Percentiles rank a stretch among this genome's conserved stretches.
phyloP scores from a whole-genome alignment of 2,797 vertebrate genomes.

The Epinephelus coioides region DNA sequence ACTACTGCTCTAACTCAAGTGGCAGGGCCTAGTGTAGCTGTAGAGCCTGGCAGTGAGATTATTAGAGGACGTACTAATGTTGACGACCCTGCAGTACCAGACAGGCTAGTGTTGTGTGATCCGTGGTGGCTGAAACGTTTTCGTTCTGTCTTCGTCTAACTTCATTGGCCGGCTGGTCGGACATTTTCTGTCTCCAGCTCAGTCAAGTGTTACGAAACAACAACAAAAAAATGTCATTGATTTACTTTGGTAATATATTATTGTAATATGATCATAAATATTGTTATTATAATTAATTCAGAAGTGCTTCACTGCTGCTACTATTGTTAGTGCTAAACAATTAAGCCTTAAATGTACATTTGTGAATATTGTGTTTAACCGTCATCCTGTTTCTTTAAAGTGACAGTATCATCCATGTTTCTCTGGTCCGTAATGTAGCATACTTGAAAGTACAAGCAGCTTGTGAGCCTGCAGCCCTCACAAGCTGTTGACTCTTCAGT shows the following conservation, averaged over 20 bases:
- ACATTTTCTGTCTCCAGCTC: conserved; percentile 53
- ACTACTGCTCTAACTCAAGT: conserved; percentile 61
- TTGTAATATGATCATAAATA: conserved; percentile 84
- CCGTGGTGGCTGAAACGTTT: conserved; percentile 59
- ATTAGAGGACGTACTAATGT: conserved; percentile 51
- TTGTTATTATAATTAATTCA: conserved; percentile 85
- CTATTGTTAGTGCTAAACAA: conserved; percentile 89
- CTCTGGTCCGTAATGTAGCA: conserved; percentile 84
- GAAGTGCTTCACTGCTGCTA: conserved; percentile 92
- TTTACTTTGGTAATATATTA: conserved; percentile 86
- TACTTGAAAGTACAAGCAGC: conserved; percentile 85
- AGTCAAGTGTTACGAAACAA: conserved; percentile 62
- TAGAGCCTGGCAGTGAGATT: conserved; percentile 56
- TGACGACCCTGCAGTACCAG: conserved; percentile 60
- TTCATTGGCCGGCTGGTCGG: conserved; percentile 53
- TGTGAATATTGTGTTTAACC: conserved; percentile 87
- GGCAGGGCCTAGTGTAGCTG: conserved; percentile 49
- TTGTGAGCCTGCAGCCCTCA: conserved; percentile 70
- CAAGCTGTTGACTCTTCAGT: conserved; percentile 66
- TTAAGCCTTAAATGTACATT: conserved; percentile 91
- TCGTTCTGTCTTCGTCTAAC: conserved; percentile 48
- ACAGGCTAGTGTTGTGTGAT: conserved; percentile 57
- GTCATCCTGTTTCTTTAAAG: conserved; percentile 82
- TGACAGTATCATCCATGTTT: conserved; percentile 86
- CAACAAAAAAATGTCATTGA: conserved; percentile 66